Base-by-base conservation (phyloP, 30 jellyfish, hydroid and myxozoan species). In the Turritopsis rubra region DNA sequence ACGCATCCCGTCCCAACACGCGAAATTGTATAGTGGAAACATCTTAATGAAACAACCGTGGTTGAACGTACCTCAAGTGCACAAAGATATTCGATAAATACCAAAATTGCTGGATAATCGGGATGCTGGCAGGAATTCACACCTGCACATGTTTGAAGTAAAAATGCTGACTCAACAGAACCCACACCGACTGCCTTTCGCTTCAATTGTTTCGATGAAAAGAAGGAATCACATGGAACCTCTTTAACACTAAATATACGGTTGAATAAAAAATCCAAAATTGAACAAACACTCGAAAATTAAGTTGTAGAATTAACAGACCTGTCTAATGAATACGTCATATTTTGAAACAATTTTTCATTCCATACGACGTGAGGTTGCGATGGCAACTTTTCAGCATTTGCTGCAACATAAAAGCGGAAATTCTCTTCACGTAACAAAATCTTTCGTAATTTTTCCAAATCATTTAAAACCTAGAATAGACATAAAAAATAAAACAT, bases 131-230 rank as follows among this genome's bases (percentile, higher is more conserved):
- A 92, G 30, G 87, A 74, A 41, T 85, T 75, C 65, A 92, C 86
- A 30, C 90, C 95, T 19, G 96, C 92, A 25, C 96, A 52, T 0
- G 95, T 41, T 65, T 88, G 98, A 71, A 19, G 53, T 71, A 92
- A 53, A 80, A 84, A 92, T 1, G 95, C 82, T 18, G 98, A 92
- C 82, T 88, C 96, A 1, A 92, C 98, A 8, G 96, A 88, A 16
- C 98, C 98, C 81, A 92, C 79, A 22, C 98, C 98, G 71, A 92
- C 80, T 22, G 82, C 79, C 75, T 92, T 92, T 17, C 89, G 85
- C 29, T 54, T 30, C 53, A 52, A 75, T 82, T 65, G 60, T 16
- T 84, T 84, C 79, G 89, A 28, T 52, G 25, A 21, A 75, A 73
- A 75, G 52, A 21, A 23, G 21, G 73, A 26, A 82, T 82, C 88